Base-by-base conservation (phyloP, 2,888 invertebrate genomes). In the Fabriciana adippe region DNA sequence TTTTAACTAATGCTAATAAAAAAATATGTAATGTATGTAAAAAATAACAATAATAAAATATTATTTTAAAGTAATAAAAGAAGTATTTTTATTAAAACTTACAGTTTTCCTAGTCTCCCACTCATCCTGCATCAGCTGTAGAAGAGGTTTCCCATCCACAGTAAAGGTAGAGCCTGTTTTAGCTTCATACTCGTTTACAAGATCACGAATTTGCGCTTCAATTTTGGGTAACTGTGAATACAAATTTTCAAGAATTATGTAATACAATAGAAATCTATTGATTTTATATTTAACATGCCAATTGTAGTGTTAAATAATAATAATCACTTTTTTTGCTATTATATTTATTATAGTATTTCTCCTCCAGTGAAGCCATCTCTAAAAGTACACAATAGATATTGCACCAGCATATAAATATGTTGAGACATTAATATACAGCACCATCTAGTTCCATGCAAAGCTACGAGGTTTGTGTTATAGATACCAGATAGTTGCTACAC, bases 221-320 rank as follows among this genome's bases (percentile, higher is more conserved):
- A 97, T 94, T 86, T 95, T 95, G 0, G 97, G 97, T 61, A 97
- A 85, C 87, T 95, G 92, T 51, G 67, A 70, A 35, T 16, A 59
- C 31, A 48, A 41, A 41, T 8, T 6, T 8, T 2, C 6, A 41
- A 41, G 0, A 41, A 35, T 35, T 31, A 6, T 6, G 31, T 35
- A 35, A 35, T 35, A 35, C 6, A 35, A 1, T 35, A 35, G 35
- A 18, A 26, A 50, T 50, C 1, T 48, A 15, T 1, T 48, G 6
- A 48, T 48, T 48, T 48, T n/a, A 48, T 4, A n/a, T 15, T 6
- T 48, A 48, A 48, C 5, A 15, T n/a, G 15, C 15, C 13, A 18
- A 18, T 18, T 18, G 1, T 18, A 18, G 18, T 18, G 2, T 48
- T 48, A 48, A 15, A 13, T 35, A 35, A 6, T 35, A 35, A 35